Percentiles rank a stretch among this genome's conserved stretches.
Evolutionary conservation across 2,888 invertebrate species (phyloP).

Genomic region (Spilosoma lubricipeda): DNA sequence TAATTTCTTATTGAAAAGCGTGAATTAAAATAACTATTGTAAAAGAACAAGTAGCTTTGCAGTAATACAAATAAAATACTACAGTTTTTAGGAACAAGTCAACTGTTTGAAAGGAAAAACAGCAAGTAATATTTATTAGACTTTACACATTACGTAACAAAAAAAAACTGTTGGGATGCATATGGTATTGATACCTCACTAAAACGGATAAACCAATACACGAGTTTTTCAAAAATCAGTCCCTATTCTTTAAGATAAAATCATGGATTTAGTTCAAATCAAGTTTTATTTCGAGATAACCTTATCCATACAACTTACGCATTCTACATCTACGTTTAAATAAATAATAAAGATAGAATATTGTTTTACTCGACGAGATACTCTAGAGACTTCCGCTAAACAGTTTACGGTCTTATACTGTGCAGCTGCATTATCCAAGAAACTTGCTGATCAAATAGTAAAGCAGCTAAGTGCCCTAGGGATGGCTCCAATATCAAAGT

Average conservation of each 20-base stretch:
- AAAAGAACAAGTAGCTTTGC: too few species aligned
- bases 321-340: neutral
- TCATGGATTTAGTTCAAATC: neutral
- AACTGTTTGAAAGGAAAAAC: too few species aligned
- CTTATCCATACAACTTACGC: neutral
- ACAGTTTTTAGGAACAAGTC: too few species aligned
- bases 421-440: conserved; percentile 33
- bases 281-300: neutral
- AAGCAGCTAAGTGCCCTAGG: conserved; percentile 39
- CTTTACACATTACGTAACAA: too few species aligned
- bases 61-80: too few species aligned
- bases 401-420: conserved; percentile 12
- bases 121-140: too few species aligned
- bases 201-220: neutral
- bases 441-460: conserved; percentile 44
- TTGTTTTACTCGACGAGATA: neutral
- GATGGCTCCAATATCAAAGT: conserved; percentile 42
- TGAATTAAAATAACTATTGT: too few species aligned
- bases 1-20: too few species aligned
- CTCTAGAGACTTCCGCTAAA: conserved; percentile 21
- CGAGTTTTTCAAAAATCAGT: neutral
- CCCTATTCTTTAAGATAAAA: neutral
- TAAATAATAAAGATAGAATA: neutral
- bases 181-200: neutral
- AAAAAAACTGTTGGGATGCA: too few species aligned